Base-by-base conservation (phyloP, 2,113 vertebrate genomes). In the Chunga burmeisteri region DNA sequence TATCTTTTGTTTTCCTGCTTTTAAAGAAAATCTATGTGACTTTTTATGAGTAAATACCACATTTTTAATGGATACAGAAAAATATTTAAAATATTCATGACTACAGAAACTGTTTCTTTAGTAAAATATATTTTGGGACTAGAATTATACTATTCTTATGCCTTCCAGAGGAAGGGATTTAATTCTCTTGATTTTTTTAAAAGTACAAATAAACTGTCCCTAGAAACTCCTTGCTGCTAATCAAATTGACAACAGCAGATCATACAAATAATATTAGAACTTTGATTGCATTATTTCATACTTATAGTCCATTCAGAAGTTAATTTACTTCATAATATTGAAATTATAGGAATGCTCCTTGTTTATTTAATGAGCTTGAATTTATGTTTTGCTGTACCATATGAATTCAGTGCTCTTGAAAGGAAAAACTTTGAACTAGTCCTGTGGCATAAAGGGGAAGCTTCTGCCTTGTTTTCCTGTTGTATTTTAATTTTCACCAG, bases 401-500 rank as follows among this genome's bases (percentile, higher is more conserved):
- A 88, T 83, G 61, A 94, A 90, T 91, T 95, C 88, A 47, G 25
- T 89, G 65, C 25, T 74, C 59, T 59, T 93, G 62, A 96, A 97
- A 97, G 73, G 68, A 89, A 96, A 83, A 72, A n/a, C 7, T 46
- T 26, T 77, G 36, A 65, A 62, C 16, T 47, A 58, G 85, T 49
- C 10, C 13, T 65, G 18, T 90, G 17, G 38, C 18, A 49, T 40
- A 88, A 96, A 86, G 70, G 32, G 53, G 70, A 92, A 90, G 79
- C 56, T 49, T 94, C 47, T 78, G 40, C 53, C 50, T 65, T 66
- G 44, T 56, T 81, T 88, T 93, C 44, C 77, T 80, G 26, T n/a
- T 95, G 63, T 65, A 90, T 96, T 97, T 97, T 83, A 90, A 71
- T 84, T 93, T 96, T 95, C 59, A 84, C 81, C 73, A 95, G 67